These are phyloP conservation scores for Loris lydekkerianus DNA, from an alignment of 2,797 vertebrate species.

Conservation along the genomic window DNA sequence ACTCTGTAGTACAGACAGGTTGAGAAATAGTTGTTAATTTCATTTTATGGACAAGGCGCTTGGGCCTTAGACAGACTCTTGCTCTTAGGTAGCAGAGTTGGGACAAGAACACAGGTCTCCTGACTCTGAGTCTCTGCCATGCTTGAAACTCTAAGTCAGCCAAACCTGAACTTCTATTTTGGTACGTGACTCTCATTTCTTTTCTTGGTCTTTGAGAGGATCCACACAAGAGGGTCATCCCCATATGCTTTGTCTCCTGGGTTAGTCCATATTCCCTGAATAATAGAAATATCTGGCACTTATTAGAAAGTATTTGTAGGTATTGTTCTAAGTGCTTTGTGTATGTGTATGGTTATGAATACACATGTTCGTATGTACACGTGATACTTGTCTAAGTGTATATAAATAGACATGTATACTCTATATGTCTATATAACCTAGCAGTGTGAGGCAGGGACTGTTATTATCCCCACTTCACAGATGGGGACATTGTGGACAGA, in stretches of 20 bases:
- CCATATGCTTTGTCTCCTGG: neutral
- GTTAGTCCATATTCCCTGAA: conserved; percentile 2
- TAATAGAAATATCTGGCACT: neutral
- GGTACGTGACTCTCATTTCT: neutral
- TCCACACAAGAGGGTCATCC: too few relatives aligned
- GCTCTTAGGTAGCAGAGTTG: neutral
- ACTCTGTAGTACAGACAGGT: neutral
- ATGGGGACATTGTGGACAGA: neutral
- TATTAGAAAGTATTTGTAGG: neutral
- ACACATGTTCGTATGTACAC: too few relatives aligned
- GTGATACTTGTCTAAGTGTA: neutral
- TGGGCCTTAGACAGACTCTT: neutral
- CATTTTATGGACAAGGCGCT: neutral
- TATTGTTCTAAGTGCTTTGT: neutral
- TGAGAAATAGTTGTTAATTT: neutral
- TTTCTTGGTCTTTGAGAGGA: neutral
- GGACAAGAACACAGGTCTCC: neutral
- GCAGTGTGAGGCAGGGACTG: neutral
- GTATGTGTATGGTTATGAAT: neutral
- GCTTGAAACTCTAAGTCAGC: neutral
- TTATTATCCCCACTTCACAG: neutral
- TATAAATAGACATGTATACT: neutral
- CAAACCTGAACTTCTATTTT: neutral
- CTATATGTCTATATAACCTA: neutral
- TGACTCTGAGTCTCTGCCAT: neutral